Base-by-base conservation (phyloP, 2,888 invertebrate genomes). In the Odontocolon sp. region DNA sequence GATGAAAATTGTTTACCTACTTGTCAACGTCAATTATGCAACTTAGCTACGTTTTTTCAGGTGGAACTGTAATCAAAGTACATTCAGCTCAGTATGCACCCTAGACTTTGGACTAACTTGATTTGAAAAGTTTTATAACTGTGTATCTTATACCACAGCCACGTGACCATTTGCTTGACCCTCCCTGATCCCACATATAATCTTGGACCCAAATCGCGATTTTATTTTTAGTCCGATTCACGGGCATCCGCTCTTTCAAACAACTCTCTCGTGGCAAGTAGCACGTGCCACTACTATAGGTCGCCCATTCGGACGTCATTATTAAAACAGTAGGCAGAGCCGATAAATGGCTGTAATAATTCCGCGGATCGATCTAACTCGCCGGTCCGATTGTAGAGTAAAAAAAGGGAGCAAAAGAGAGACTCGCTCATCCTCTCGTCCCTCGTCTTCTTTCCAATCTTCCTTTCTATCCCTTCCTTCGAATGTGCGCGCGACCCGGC, bases 261-360 rank as follows among this genome's bases (percentile, higher is more conserved):
- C 56, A 71, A 67, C 67, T 67, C 54, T 67, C 54, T 56, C 40
- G 67, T 45, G 54, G 50, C 11, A 54, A 64, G 63, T 71, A 66
- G 80, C 77, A 70, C 79, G 77, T 80, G 77, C 74, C 64, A 18
- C 67, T 57, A 57, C 38, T 36, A 42, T 42, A 69, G 61, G 38
- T 66, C 56, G 57, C 47, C 57, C 76, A 67, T 69, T 79, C 79
- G 84, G 84, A 84, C 83, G 81, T 87, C 87, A 87, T 89, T 86
- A 88, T 84, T 88, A 88, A 89, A 88, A 86, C 88, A 87, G 87
- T 85, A 84, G 83, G 79, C 78, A 79, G 74, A 78, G 74, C 74
- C 83, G 85, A 88, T 88, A 89, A 88, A 89, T 88, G 87, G 85
- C 85, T 77, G 86, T 86, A 87, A 88, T 87, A 86, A 87, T 88